A percentile compares a stretch with the other conserved stretches of the same genome.
Evolutionary conservation across 2,797 vertebrate genomes (phyloP).

Genomic region (Serranus cabrilla): DNA sequence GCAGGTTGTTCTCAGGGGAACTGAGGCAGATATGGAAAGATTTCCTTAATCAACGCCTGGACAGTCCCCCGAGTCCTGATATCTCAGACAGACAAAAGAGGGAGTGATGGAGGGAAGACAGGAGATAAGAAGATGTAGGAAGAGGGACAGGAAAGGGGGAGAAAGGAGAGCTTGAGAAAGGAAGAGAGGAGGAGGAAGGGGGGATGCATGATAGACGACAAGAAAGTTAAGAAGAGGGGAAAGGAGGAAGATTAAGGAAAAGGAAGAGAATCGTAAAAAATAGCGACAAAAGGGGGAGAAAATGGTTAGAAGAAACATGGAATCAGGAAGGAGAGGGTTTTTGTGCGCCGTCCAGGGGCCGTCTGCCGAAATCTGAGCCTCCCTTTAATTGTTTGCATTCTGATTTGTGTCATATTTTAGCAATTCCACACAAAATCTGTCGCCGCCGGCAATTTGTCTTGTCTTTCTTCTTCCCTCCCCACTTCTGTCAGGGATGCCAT

Average conservation of each 20-base stretch:
- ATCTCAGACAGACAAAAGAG: conserved; percentile 55
- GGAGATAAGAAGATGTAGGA: not conserved
- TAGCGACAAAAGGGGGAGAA: not conserved
- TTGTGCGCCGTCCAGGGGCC: conserved; percentile 1
- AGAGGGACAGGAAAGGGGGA: not conserved
- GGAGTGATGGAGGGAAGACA: conserved; percentile 7
- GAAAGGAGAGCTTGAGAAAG: not conserved
- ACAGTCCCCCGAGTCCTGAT: conserved; percentile 45
- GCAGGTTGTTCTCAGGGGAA: conserved; percentile 62
- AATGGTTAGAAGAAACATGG: too few relatives aligned
- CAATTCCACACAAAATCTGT: conserved; percentile 54
- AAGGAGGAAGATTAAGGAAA: not conserved
- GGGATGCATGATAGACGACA: not conserved
- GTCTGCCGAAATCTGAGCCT: conserved; percentile 55
- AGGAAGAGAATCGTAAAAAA: too few relatives aligned
- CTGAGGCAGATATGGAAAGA: conserved; percentile 43
- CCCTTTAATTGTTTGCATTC: conserved; percentile 69
- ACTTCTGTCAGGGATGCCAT: conserved; percentile 57
- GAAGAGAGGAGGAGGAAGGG: too few relatives aligned
- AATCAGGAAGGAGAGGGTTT: not conserved
- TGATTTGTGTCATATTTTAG: conserved; percentile 67
- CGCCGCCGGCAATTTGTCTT: conserved; percentile 58
- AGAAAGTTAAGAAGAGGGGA: not conserved
- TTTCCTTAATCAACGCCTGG: conserved; percentile 70
- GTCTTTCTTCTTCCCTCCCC: conserved; percentile 30